Evolutionary conservation across 2,888 invertebrate genomes (phyloP), one percentile per base, ranked within the genome.

Genomic region (Synanthedon tipuliformis): DNA sequence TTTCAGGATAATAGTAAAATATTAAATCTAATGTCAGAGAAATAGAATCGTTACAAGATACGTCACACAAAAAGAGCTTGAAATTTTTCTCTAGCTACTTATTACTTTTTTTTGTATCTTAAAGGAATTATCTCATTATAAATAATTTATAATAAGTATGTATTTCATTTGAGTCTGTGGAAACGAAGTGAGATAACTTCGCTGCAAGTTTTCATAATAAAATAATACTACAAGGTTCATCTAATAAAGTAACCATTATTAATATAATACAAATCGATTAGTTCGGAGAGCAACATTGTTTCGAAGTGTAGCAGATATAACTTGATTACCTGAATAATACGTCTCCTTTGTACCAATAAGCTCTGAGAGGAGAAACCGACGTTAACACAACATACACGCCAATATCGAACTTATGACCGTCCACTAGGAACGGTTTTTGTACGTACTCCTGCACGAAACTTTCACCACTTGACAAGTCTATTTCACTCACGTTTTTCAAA

Each of bases 391-490:
- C 95, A 73, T 99, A 99, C 54, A 99, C 92, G 8, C 99, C 98
- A 75, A 99, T 95, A 81, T 99, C 99, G 80, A 99, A 99, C 85
- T 97, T 98, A 76, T 95, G 92, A 1, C 96, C 96, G 75, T 96
- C 96, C 3, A 99, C 93, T 15, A 99, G 86, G 63, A 94, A 92
- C 4, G 98, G 98, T 58, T 92, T 93, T 61, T 93, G 92, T 18
- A 99, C 89, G 75, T 93, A 99, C 76, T 97, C 94, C 72, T 98
- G 98, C 3, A 98, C 90, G 76, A 99, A 99, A 52, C 92, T 93
- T 53, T 92, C 93, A 40, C 89, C 90, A 49, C 88, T 83, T 13
- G 88, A 81, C 54, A 95, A 78, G 76, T 96, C 91, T 50, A 97
- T 89, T 53, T 93, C 91, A 4, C 89, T 81, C 48, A 93, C 83